phyloP scores from a whole-genome alignment of 2,797 vertebrate species.

The Oreonectes daqikongensis region DNA sequence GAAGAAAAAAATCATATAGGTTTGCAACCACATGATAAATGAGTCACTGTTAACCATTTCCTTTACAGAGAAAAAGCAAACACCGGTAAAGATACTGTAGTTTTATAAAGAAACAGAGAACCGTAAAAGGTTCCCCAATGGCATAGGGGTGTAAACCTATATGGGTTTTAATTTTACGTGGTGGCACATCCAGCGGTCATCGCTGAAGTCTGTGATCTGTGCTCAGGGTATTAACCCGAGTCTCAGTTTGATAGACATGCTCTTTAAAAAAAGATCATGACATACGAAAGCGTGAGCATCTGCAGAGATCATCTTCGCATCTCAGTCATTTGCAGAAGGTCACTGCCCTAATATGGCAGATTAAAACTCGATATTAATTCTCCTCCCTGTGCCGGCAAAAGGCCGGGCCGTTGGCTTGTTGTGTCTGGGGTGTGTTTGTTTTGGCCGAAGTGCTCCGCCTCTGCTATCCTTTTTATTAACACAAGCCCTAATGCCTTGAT shows the following conservation, averaged over 20 bases:
- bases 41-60: neutral
- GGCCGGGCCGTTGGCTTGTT: conserved; percentile 48
- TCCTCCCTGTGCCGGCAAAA: conserved; percentile 42
- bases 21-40: neutral
- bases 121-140: neutral
- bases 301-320: conserved; percentile 16
- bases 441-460: conserved; percentile 66
- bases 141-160: neutral
- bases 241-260: conserved; percentile 17
- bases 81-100: no score
- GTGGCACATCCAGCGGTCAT: neutral
- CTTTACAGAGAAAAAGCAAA: neutral
- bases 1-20: neutral
- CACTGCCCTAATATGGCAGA: conserved; percentile 52
- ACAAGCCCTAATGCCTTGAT: conserved; percentile 72
- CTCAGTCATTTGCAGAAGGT: conserved; percentile 30
- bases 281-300: neutral
- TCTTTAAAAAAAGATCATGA: conserved; percentile 9
- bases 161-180: conserved; percentile 3
- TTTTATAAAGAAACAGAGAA: neutral
- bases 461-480: conserved; percentile 71
- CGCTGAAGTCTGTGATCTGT: conserved; percentile 19
- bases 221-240: conserved; percentile 4
- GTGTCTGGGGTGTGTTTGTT: conserved; percentile 65
- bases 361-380: conserved; percentile 58